A percentile compares a stretch with the other conserved stretches of the same genome.
Evolutionary conservation across 2,797 vertebrate species (phyloP).

Genomic region (Ataeniobius toweri): DNA sequence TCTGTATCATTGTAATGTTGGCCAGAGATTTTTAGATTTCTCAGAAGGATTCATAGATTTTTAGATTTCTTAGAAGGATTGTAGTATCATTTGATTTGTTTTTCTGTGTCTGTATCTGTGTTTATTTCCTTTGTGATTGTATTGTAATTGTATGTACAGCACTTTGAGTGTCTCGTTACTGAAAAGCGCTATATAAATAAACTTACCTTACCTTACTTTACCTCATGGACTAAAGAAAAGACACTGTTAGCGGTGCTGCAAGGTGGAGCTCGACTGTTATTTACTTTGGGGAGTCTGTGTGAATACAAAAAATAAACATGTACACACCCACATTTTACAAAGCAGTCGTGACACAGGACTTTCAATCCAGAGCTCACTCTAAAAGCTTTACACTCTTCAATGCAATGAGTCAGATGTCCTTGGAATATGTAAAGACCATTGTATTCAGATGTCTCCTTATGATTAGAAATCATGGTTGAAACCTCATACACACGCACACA

Average conservation of each 20-base stretch:
- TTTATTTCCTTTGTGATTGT: too few relatives aligned
- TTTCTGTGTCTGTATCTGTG: too few relatives aligned
- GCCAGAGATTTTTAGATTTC: too few relatives aligned
- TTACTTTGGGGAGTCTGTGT: neutral
- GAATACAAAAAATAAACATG: neutral
- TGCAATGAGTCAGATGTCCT: constrained; percentile 24
- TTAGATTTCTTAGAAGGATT: too few relatives aligned
- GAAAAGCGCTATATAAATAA: too few relatives aligned
- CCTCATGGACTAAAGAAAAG: neutral
- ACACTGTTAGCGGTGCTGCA: neutral
- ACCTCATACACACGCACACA: neutral
- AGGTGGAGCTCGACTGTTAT: constrained; percentile 7
- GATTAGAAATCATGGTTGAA: constrained; percentile 14
- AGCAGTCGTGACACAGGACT: neutral
- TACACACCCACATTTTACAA: neutral
- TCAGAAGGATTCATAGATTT: too few relatives aligned
- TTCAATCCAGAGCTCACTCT: constrained; percentile 2
- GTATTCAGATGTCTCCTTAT: neutral
- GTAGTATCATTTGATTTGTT: too few relatives aligned
- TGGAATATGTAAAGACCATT: constrained; percentile 26
- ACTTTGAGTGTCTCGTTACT: too few relatives aligned
- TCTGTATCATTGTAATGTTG: too few relatives aligned
- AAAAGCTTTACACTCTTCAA: constrained; percentile 20
- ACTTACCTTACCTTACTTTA: too few relatives aligned
- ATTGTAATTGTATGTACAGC: too few relatives aligned